Conservation (phyloP, 2,113 vertebrate genomes). For the Heliornis fulica region DNA sequence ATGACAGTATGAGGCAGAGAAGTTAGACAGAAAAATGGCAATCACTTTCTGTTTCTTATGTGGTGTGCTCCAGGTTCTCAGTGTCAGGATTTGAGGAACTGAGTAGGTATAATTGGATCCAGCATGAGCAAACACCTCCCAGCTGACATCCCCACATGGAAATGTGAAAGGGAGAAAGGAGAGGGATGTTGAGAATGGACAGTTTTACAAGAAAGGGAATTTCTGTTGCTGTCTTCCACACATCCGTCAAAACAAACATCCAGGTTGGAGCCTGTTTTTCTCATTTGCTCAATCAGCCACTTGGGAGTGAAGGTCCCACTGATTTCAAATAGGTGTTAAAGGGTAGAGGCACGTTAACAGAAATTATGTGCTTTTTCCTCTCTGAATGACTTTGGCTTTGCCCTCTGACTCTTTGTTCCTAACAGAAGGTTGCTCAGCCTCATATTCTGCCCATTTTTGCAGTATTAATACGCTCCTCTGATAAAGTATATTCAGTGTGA, state of each 20-base stretch:
- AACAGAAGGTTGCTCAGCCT: neutral
- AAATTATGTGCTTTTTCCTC: neutral
- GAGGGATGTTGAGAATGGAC: neutral
- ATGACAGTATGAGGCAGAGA: neutral
- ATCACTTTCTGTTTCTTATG: neutral
- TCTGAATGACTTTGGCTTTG: neutral
- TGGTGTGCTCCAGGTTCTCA: neutral
- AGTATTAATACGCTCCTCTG: neutral
- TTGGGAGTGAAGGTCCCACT: neutral
- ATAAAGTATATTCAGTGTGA: neutral
- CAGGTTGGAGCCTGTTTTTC: neutral
- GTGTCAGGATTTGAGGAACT: neutral
- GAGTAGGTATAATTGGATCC: neutral
- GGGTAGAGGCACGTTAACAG: neutral
- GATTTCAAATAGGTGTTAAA: neutral
- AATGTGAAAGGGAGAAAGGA: neutral
- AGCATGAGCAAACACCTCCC: neutral
- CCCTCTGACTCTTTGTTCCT: neutral
- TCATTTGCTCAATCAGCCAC: neutral
- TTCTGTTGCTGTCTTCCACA: neutral
- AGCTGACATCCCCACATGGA: neutral
- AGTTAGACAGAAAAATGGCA: neutral
- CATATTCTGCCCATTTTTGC: neutral
- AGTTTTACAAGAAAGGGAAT: neutral
- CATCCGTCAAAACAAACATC: neutral